A percentile compares a stretch with the other conserved stretches of the same genome.
phyloP scores from a whole-genome alignment of 1,140 invertebrate species.

The Riptortus pedestris region DNA sequence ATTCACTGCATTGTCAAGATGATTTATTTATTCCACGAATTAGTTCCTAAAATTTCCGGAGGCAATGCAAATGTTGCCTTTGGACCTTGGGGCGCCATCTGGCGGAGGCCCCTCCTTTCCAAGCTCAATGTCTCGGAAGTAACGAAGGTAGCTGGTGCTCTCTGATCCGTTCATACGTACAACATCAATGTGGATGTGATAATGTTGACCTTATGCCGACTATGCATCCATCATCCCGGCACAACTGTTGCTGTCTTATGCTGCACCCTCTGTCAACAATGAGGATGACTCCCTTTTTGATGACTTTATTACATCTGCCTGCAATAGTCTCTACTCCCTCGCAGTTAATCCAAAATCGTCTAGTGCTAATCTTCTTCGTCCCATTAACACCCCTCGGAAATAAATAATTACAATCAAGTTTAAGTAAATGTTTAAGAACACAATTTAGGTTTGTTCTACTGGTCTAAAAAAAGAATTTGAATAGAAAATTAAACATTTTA shows the following conservation, averaged over 20 bases:
- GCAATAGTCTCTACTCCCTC: not conserved
- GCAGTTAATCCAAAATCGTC: not conserved
- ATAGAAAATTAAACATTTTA: too few relatives aligned
- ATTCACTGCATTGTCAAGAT: too few relatives aligned
- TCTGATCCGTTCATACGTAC: not conserved
- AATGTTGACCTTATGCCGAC: constrained; percentile 22
- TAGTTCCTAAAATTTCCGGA: too few relatives aligned
- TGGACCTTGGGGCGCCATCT: not conserved
- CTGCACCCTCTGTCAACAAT: too few relatives aligned
- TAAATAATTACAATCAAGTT: too few relatives aligned
- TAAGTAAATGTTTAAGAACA: too few relatives aligned
- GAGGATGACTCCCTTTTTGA: not conserved
- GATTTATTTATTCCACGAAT: too few relatives aligned
- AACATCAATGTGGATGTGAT: constrained; percentile 18
- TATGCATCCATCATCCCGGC: constrained; percentile 9
- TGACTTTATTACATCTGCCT: not conserved
- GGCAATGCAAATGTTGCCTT: not conserved
- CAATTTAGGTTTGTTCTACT: too few relatives aligned
- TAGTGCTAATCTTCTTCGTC: not conserved
- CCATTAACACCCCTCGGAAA: too few relatives aligned
- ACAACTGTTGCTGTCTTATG: constrained; percentile 16
- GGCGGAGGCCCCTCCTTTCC: not conserved
- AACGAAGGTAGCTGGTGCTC: not conserved
- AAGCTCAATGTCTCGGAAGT: constrained; percentile 18
- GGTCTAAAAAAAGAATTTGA: too few relatives aligned